A percentile compares a stretch with the other conserved stretches of the same genome.
Evolutionary conservation across 2,113 vertebrate genomes (phyloP).

Genomic region (Puntigrus tetrazona): DNA sequence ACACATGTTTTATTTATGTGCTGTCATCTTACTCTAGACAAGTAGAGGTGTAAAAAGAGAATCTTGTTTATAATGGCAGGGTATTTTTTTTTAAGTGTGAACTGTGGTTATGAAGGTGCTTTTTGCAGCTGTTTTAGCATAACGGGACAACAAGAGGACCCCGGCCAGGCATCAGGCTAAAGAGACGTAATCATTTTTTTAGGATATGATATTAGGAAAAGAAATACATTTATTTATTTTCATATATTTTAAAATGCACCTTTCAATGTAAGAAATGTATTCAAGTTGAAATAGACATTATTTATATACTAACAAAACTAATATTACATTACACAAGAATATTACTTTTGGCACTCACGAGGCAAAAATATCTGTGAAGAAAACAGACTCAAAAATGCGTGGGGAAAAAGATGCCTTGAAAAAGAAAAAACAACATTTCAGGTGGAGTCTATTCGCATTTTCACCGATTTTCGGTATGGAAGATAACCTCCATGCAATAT

Average conservation of each 20-base stretch:
- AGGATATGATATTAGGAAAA: too few species aligned
- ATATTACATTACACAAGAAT: too few species aligned
- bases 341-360: neutral
- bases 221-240: neutral
- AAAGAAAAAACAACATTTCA: neutral
- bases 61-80: constrained; percentile 40
- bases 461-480: neutral
- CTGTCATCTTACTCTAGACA: constrained; percentile 18
- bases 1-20: constrained; percentile 52
- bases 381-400: neutral
- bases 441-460: neutral
- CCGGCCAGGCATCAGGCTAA: neutral
- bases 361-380: neutral
- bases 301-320: neutral
- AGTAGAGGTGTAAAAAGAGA: constrained; percentile 37
- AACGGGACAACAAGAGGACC: neutral
- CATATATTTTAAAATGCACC: neutral
- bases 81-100: constrained; percentile 39
- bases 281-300: too few species aligned
- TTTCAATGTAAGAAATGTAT: too few species aligned
- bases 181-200: neutral
- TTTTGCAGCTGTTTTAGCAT: constrained; percentile 36
- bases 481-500: neutral
- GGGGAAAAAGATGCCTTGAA: neutral
- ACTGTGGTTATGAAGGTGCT: constrained; percentile 36